phyloP scores from a whole-genome alignment of 2,888 invertebrate genomes.

The Hydriomena furcata region DNA sequence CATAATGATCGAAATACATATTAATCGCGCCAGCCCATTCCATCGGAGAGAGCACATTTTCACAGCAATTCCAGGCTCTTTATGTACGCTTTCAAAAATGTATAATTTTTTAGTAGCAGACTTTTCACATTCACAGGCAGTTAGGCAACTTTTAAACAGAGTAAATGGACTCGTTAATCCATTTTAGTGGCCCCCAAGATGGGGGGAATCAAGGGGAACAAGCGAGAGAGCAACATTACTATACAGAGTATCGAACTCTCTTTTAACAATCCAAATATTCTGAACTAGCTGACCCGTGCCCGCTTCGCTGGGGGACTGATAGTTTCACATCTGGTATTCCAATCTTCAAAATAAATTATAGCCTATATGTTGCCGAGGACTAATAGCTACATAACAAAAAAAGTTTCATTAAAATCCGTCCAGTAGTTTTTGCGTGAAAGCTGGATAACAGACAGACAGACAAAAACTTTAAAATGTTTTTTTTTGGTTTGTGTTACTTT shows the following conservation, averaged over 20 bases:
- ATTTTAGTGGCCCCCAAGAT: slow-evolving; percentile 49
- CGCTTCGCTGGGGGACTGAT: no score
- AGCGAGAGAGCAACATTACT: slow-evolving; percentile 1
- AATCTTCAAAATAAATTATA: no score
- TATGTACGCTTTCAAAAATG: slow-evolving; percentile 26
- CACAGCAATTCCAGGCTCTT: slow-evolving; percentile 18
- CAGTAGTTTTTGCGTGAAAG: no score
- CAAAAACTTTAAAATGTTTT: no score
- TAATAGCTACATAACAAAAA: no score
- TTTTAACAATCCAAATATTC: no score
- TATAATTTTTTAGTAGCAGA: slow-evolving; percentile 33
- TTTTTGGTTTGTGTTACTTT: no score
- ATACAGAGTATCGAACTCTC: background rate
- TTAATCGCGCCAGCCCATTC: slow-evolving; percentile 21
- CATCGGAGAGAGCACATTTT: slow-evolving; percentile 13
- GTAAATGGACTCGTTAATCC: slow-evolving; percentile 42
- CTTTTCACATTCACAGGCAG: slow-evolving; percentile 38
- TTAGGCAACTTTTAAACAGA: slow-evolving; percentile 39
- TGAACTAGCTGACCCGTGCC: no score
- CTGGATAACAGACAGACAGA: no score
- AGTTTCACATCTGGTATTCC: no score
- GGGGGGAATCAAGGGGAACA: slow-evolving; percentile 28
- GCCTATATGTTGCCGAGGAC: no score
- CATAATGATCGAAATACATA: slow-evolving; percentile 4
- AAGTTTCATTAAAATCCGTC: no score